Percentiles rank a stretch among this genome's conserved stretches.
These are phyloP conservation scores for Protodeltote pygarga DNA, from an alignment of 2,888 invertebrate species.

Conservation along the genomic window DNA sequence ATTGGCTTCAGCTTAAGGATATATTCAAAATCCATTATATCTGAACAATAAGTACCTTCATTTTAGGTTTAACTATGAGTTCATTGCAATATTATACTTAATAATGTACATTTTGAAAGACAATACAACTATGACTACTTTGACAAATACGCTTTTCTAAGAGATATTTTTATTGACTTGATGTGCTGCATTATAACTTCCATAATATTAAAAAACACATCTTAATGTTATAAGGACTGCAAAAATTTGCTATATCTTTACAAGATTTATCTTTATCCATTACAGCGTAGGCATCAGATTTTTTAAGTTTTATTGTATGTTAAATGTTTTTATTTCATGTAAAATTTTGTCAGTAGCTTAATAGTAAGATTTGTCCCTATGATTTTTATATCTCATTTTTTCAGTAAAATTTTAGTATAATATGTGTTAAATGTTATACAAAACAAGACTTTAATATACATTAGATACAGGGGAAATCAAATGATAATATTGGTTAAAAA, in stretches of 20 bases:
- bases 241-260: conserved; percentile 79
- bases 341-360: conserved; percentile 56
- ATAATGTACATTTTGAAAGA: conserved; percentile 61
- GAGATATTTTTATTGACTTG: conserved; percentile 64
- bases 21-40: conserved; percentile 55
- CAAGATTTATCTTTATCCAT: conserved; percentile 64
- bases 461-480: conserved; percentile 61
- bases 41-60: conserved; percentile 47
- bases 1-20: conserved; percentile 71
- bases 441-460: conserved; percentile 53
- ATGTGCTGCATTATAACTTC: conserved; percentile 67
- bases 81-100: conserved; percentile 66
- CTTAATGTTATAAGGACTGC: conserved; percentile 76
- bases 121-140: conserved; percentile 67
- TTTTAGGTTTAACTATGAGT: conserved; percentile 57
- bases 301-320: conserved; percentile 55
- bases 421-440: conserved; percentile 46
- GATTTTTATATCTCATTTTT: conserved; percentile 43
- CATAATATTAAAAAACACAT: conserved; percentile 67
- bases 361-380: conserved; percentile 49
- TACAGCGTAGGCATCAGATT: conserved; percentile 63
- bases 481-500: conserved; percentile 53
- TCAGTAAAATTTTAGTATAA: conserved; percentile 50
- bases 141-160: conserved; percentile 64
- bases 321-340: conserved; percentile 56